Percentiles rank a stretch among this genome's conserved stretches.
phyloP scores from a whole-genome alignment of 2,888 invertebrate species.

The Craniophora ligustri region DNA sequence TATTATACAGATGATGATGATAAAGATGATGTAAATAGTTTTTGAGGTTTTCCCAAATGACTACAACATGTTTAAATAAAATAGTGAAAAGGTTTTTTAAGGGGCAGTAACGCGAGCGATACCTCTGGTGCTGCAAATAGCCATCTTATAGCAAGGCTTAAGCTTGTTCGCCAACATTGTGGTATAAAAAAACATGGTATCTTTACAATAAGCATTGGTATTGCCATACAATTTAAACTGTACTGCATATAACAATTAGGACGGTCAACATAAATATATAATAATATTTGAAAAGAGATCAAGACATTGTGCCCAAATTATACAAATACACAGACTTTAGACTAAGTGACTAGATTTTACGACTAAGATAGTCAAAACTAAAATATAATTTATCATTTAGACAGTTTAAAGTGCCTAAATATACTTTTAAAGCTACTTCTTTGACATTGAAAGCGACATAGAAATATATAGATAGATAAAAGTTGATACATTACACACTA shows the following conservation, averaged over 20 bases:
- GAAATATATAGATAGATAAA: constrained; percentile 79
- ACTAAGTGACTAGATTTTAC: constrained; percentile 59
- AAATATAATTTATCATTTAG: constrained; percentile 54
- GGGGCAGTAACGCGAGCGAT: too few relatives aligned
- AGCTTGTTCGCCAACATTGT: too few relatives aligned
- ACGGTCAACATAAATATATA: constrained; percentile 18
- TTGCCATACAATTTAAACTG: constrained; percentile 20
- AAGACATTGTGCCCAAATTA: constrained; percentile 56
- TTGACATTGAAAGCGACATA: constrained; percentile 86
- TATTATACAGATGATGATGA: too few relatives aligned
- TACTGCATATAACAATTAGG: constrained; percentile 43
- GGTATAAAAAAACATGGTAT: too few relatives aligned
- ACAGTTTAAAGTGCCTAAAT: constrained; percentile 53
- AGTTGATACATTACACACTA: constrained; percentile 77
- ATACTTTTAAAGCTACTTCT: constrained; percentile 64
- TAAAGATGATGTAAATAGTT: too few relatives aligned
- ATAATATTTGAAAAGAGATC: constrained; percentile 44
- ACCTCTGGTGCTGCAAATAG: too few relatives aligned
- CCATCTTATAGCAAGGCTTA: too few relatives aligned
- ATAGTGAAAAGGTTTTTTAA: too few relatives aligned
- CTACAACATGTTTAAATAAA: too few relatives aligned
- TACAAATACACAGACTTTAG: constrained; percentile 48
- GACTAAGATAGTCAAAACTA: constrained; percentile 60
- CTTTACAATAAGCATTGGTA: constrained; percentile 1
- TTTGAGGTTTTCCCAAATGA: too few relatives aligned